phyloP scores from a whole-genome alignment of 2,797 vertebrate genomes.

The Poecilia wingei region DNA sequence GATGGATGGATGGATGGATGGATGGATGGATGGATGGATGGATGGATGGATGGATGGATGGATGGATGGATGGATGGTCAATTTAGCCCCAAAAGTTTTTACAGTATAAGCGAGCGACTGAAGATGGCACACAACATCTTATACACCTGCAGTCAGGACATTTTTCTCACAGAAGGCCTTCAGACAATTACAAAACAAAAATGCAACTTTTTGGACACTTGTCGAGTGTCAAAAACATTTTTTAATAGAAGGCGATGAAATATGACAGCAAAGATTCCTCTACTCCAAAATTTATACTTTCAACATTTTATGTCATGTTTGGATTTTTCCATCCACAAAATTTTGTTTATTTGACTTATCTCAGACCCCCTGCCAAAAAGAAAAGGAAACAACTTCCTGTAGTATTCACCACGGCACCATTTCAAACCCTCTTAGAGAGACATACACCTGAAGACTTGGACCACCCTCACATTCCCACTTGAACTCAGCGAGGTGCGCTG shows the following conservation, averaged over 20 bases:
- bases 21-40: no score
- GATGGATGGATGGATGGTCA: no score
- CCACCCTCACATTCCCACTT: slow-evolving; percentile 44
- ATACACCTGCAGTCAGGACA: background rate
- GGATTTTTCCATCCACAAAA: background rate
- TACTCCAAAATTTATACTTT: background rate
- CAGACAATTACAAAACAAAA: background rate
- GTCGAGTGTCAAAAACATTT: background rate
- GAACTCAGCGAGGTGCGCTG: slow-evolving; percentile 74
- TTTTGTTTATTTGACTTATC: background rate
- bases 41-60: no score
- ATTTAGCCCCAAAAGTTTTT: background rate
- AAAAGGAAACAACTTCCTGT: background rate
- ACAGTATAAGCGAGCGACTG: background rate
- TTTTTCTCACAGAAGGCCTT: background rate
- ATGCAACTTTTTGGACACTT: background rate
- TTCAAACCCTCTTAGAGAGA: slow-evolving; percentile 5
- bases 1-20: no score
- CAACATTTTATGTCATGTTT: background rate
- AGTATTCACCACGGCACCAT: slow-evolving; percentile 12
- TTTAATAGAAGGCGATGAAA: background rate
- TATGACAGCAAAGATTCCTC: background rate
- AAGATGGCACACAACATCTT: background rate
- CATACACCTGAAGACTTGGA: slow-evolving; percentile 22
- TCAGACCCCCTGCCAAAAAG: background rate